Base-by-base conservation (phyloP, 2,797 vertebrate species). In the Etheostoma nigrum region DNA sequence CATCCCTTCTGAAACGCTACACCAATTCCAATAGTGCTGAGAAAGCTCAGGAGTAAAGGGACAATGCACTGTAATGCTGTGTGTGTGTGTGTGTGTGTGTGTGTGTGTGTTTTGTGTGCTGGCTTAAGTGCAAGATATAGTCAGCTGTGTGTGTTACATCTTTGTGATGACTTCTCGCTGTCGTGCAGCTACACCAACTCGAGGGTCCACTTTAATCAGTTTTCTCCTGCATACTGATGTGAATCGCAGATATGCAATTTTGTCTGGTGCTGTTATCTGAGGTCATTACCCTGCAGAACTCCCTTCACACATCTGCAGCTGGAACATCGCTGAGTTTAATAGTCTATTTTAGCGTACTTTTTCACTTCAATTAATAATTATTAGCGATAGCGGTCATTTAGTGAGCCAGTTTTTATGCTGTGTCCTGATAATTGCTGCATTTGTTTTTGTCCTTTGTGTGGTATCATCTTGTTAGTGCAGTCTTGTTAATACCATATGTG, bases 21-120 rank as follows among this genome's bases (percentile, higher is more conserved):
- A 92, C 85, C 91, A 90, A 80, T 86, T 92, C 87, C 89, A 84
- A 86, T 93, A 91, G 76, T 87, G 89, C 91, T 94, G 91, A 91
- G 90, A 75, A 80, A 81, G 91, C 89, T 86, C 58, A 9, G 70
- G 72, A 76, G 53, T 81, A 69, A 76, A 68, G 69, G 66, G 72
- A 78, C 75, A 86, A 55, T 69, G 59, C 4, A 0, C 65, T 67
- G 70, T 47, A 23, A 51, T 66, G 33, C 68, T 58, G 42, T 13
- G 49, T 25, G 48, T 69, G 63, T 74, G 78, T 27, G 51, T n/a
- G 75, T 36, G 65, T 25, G 74, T 58, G 33, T 23, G 49, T 40
- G 44, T 69, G 68, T 72, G 76, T 27, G 52, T 19, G 78, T 73
- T 72, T 66, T 27, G 52, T 14, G 78, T 25, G 71, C 10, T 69